Evolutionary conservation across 2,797 vertebrate species (phyloP).

Genomic region (Choloepus didactylus): DNA sequence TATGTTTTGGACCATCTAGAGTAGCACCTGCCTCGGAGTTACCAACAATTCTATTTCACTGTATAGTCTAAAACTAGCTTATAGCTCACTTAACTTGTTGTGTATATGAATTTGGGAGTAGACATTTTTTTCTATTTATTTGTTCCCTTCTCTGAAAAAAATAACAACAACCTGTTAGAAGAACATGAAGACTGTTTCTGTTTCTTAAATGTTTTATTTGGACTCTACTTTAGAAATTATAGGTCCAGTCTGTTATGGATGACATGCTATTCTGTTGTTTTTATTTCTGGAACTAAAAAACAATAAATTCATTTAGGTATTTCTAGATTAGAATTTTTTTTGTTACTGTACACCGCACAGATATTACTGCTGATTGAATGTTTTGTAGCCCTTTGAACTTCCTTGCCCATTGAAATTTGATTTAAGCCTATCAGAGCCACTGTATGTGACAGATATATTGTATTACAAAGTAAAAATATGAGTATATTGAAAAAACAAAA

Average conservation of each 20-base stretch:
- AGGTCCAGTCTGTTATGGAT: constrained; percentile 83
- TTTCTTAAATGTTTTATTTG: constrained; percentile 86
- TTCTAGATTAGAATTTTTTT: constrained; percentile 81
- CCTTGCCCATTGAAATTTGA: constrained; percentile 48
- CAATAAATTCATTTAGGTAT: constrained; percentile 85
- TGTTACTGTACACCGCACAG: constrained; percentile 84
- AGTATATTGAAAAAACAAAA: constrained; percentile 70
- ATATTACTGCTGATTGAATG: constrained; percentile 82
- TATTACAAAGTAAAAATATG: constrained; percentile 80
- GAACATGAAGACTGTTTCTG: constrained; percentile 79
- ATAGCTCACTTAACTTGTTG: neutral
- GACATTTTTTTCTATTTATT: constrained; percentile 47
- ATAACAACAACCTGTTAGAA: constrained; percentile 71
- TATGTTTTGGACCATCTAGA: constrained; percentile 5
- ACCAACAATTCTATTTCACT: neutral
- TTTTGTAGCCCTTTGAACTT: constrained; percentile 76
- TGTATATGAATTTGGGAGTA: constrained; percentile 35
- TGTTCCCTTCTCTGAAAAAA: constrained; percentile 14
- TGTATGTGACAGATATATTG: constrained; percentile 78
- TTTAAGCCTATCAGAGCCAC: constrained; percentile 57
- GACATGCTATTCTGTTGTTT: constrained; percentile 85
- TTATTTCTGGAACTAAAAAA: constrained; percentile 87
- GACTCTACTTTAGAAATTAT: constrained; percentile 82
- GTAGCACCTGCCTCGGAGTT: neutral
- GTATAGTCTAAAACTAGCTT: neutral